Evolutionary conservation across 37 sponge, comb jelly and placozoan genomes (phyloP).

Genomic region (Halisarca cf. caerulea): DNA sequence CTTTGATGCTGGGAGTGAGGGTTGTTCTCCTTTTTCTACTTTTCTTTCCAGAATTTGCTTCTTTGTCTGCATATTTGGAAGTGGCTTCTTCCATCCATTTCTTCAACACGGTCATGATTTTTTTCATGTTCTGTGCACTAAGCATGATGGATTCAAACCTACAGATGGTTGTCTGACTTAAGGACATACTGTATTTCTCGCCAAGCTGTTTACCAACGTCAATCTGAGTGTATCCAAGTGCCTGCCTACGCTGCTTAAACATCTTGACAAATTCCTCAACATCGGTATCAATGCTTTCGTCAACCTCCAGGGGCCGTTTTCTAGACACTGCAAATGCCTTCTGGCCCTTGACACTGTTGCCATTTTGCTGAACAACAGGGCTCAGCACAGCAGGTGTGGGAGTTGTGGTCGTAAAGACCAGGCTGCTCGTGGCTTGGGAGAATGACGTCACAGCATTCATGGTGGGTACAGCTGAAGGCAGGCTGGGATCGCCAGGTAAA

Average conservation of each 20-base stretch:
- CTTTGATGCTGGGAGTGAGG: constrained; percentile 26
- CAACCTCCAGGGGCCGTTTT: constrained; percentile 32
- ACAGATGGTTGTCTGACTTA: constrained; percentile 56
- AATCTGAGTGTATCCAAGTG: constrained; percentile 59
- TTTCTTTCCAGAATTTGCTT: constrained; percentile 5
- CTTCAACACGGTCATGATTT: constrained; percentile 35
- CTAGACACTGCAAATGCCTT: background rate
- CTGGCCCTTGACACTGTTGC: background rate
- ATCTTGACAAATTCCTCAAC: constrained; percentile 61
- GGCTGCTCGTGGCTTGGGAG: background rate
- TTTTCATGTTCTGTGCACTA: constrained; percentile 55
- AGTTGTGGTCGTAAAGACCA: constrained; percentile 33
- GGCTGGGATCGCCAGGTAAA: too few species aligned
- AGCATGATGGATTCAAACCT: constrained; percentile 70
- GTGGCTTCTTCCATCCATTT: constrained; percentile 66
- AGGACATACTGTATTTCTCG: constrained; percentile 28
- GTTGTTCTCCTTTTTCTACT: constrained; percentile 52
- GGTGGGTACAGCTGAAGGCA: too few species aligned
- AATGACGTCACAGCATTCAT: background rate
- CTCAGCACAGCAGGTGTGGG: constrained; percentile 11
- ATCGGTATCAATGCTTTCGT: constrained; percentile 39
- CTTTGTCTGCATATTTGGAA: background rate
- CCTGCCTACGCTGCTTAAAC: constrained; percentile 51
- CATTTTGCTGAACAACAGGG: background rate
- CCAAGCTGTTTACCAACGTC: constrained; percentile 74